phyloP scores from a whole-genome alignment of 1,140 invertebrate species.

The Zaprionus africanus region DNA sequence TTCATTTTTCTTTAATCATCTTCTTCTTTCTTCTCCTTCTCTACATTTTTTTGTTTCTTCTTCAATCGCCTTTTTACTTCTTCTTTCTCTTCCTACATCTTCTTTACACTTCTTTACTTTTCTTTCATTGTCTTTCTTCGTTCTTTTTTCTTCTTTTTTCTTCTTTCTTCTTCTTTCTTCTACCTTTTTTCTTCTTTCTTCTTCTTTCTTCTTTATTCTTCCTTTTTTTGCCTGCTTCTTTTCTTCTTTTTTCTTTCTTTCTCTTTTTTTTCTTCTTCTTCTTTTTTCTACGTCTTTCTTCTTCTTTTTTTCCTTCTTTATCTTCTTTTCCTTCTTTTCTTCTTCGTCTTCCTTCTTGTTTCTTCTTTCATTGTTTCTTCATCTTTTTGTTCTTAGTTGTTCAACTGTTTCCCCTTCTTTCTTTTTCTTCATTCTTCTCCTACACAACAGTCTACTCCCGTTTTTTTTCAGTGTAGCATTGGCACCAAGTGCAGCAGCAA shows the following conservation, averaged over 20 bases:
- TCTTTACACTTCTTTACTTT: accelerated
- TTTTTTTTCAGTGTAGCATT: constrained; percentile 1
- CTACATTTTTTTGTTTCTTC: neutral
- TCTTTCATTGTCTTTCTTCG: neutral
- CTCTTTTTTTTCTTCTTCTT: neutral
- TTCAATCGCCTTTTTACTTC: accelerated
- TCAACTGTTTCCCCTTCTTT: neutral
- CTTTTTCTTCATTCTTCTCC: neutral
- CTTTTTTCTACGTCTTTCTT: neutral
- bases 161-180: too few relatives aligned
- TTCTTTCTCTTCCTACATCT: neutral
- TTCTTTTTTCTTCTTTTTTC: neutral
- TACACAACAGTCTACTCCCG: neutral
- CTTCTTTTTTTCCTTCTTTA: too few relatives aligned
- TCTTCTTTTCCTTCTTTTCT: too few relatives aligned
- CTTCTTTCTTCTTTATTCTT: too few relatives aligned
- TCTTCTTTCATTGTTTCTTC: too few relatives aligned
- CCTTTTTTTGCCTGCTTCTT: too few relatives aligned
- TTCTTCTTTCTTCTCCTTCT: accelerated
- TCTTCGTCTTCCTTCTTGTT: too few relatives aligned
- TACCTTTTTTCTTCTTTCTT: too few relatives aligned
- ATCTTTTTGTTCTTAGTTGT: too few relatives aligned
- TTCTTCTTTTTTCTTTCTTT: neutral
- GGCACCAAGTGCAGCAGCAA: constrained; percentile 18
- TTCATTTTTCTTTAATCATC: neutral